Evolutionary conservation across 2,113 vertebrate species (phyloP).

Genomic region (Chitala chitala): DNA sequence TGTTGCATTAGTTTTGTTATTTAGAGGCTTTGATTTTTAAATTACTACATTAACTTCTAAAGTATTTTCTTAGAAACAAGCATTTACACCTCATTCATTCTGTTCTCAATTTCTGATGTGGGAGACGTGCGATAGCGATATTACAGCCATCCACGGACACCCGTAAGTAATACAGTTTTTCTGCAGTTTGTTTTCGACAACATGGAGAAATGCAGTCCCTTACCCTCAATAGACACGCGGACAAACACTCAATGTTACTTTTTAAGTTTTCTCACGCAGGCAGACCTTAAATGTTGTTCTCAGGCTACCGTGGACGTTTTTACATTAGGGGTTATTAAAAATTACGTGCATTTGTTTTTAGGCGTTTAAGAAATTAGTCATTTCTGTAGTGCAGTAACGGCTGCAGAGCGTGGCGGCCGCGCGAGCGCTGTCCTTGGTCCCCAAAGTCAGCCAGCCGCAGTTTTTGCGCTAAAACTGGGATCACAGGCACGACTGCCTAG

Average conservation of each 20-base stretch:
- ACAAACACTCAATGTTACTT: background rate
- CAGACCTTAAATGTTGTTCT: too few species aligned
- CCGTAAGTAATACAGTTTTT: background rate
- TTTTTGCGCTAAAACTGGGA: background rate
- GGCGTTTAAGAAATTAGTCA: background rate
- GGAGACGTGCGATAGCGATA: background rate
- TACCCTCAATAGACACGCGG: too few species aligned
- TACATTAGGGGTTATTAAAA: too few species aligned
- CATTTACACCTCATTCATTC: background rate
- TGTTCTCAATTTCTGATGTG: background rate
- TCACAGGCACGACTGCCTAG: too few species aligned
- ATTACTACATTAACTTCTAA: background rate
- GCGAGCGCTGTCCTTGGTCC: conserved; percentile 4
- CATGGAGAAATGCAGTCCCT: background rate
- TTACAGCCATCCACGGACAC: background rate
- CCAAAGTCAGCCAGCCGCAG: background rate
- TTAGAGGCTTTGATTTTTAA: too few species aligned
- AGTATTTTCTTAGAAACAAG: background rate
- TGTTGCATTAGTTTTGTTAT: too few species aligned
- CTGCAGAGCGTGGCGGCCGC: background rate
- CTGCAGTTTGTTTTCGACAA: conserved; percentile 8
- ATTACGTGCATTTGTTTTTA: too few species aligned
- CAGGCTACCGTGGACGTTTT: too few species aligned
- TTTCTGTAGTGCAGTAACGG: background rate
- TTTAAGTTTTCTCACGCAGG: background rate